Evolutionary conservation across 1,140 invertebrate genomes (phyloP).

Genomic region (Coenobita brevimanus): DNA sequence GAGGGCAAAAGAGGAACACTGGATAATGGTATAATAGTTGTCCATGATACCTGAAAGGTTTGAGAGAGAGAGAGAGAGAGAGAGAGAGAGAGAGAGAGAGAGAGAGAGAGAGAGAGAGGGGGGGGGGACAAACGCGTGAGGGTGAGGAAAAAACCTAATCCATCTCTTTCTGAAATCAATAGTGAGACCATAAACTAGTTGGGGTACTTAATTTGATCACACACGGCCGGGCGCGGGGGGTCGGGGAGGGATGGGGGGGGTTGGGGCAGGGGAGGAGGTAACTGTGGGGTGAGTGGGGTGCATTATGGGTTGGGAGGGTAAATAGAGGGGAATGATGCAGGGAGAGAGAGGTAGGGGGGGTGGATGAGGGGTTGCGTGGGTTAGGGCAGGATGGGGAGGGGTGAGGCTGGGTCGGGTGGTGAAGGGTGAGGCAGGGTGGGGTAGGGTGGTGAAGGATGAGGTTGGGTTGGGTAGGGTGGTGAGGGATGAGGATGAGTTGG

Average conservation of each 20-base stretch:
- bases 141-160: too few relatives aligned
- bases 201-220: too few relatives aligned
- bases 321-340: not conserved
- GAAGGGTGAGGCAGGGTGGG: not conserved
- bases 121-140: not conserved
- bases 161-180: too few relatives aligned
- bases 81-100: conserved; percentile 27
- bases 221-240: not conserved
- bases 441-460: not conserved
- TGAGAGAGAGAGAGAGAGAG: conserved; percentile 27
- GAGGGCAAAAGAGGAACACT: not conserved
- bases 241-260: not conserved
- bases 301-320: not conserved
- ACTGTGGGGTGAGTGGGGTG: not conserved
- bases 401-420: not conserved
- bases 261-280: not conserved
- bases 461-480: not conserved
- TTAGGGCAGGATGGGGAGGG: not conserved
- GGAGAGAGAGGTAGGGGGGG: not conserved
- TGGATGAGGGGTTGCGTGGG: not conserved
- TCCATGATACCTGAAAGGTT: too few relatives aligned
- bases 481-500: not conserved
- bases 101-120: conserved; percentile 24
- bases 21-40: too few relatives aligned
- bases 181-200: too few relatives aligned